Base-by-base conservation (phyloP, 2,797 vertebrate species). In the Decapterus maruadsi region DNA sequence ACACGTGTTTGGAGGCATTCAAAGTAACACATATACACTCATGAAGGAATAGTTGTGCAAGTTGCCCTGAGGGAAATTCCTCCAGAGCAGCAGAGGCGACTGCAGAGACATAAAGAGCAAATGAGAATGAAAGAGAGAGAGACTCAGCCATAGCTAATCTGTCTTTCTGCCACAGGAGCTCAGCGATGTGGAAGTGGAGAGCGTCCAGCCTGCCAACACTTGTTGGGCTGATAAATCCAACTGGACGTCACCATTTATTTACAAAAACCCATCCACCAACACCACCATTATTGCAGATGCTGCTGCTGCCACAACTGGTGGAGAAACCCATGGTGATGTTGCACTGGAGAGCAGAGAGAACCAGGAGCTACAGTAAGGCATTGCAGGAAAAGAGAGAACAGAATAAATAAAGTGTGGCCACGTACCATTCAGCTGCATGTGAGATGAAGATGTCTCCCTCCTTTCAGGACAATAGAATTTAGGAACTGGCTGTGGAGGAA, bases 241-340 rank as follows among this genome's bases (percentile, higher is more conserved):
- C 53, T 56, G 79, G 69, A 84, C 60, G 19, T 84, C 72, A 83
- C 46, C 62, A 45, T 85, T 85, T 89, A 80, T 88, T 86, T 81
- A 86, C 84, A 11, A 66, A 38, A 68, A 83, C 26, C 46, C 31
- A 22, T 51, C 11, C 26, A 13, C 22, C 66, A 13, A 20, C 70
- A 36, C 34, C 34, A 8, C 34, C 26, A 26, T 26, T 26, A 26
- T 26, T 36, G 34, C 34, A 8, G 34, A 7, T 36, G 34, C 34
- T 36, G 34, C 40, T 43, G 7, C 17, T 22, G 45, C 22, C 31
- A 31, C 12, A 13, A 42, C 38, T 6, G 29, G 12, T 22, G 20
- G 40, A n/a, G 17, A 43, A 59, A 73, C 26, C 63, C 34, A 76
- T 48, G 26, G 10, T 22, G 65, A 66, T 34, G 54, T 45, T 29